Percentiles rank a stretch among this genome's conserved stretches.
Conservation (phyloP, 2,113 vertebrate genomes). For the Erpornis zantholeuca region DNA sequence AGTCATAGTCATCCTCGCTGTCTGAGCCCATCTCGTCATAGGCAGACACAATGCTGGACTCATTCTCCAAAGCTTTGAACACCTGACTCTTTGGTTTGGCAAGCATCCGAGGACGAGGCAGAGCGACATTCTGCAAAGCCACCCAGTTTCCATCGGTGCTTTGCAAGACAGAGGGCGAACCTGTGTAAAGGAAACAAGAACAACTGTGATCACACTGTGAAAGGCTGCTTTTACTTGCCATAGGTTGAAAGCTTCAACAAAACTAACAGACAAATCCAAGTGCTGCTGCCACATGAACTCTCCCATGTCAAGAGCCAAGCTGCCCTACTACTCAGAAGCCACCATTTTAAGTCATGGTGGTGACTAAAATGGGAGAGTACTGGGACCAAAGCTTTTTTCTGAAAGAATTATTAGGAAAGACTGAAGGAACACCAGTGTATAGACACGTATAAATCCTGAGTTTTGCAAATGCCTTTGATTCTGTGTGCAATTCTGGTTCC, state of each 20-base stretch:
- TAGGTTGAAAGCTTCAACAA: not conserved
- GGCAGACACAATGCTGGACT: conserved; percentile 83
- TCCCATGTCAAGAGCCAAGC: not conserved
- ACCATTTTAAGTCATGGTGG: not conserved
- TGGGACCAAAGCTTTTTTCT: not conserved
- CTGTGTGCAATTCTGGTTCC: not conserved
- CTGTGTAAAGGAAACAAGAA: not conserved
- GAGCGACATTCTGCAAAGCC: conserved; percentile 79
- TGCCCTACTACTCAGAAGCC: not conserved
- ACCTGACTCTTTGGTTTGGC: conserved; percentile 85
- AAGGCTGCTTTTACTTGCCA: not conserved
- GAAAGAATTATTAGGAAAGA: not conserved
- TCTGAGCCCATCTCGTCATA: conserved; percentile 89
- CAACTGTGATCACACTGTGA: not conserved
- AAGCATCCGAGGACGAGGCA: conserved; percentile 80
- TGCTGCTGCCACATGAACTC: not conserved
- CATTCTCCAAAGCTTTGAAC: conserved; percentile 82
- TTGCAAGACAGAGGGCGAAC: conserved; percentile 78
- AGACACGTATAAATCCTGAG: not conserved
- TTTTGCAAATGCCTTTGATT: not conserved
- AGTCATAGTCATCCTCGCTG: conserved; percentile 80
- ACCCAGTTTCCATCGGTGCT: conserved; percentile 96
- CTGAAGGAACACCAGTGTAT: not conserved
- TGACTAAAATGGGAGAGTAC: not conserved
- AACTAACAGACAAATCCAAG: not conserved